Base-by-base conservation (phyloP, 1,140 invertebrate species). In the Saccostrea cuccullata region DNA sequence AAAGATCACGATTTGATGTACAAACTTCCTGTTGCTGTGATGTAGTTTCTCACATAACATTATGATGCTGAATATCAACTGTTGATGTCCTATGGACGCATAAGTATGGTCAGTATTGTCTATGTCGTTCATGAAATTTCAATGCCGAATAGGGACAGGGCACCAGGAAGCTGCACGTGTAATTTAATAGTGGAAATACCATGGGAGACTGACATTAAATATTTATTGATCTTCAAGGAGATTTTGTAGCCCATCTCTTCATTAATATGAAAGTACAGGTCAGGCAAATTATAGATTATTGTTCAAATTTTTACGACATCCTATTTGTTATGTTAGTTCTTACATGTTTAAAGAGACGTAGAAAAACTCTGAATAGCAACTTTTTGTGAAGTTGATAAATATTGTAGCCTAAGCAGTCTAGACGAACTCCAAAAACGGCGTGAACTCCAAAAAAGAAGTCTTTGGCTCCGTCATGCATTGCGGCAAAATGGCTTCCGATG, bases 11-110 rank as follows among this genome's bases (percentile, higher is more conserved):
- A 73, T 23, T 73, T 73, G 70, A 73, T 73, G 23, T 36, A 73
- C 26, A 73, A 73, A 73, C 70, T 73, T 73, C 70, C 70, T 73
- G 70, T 73, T 73, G 70, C 70, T 30, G 70, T 73, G 70, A 73
- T 73, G 70, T 23, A 73, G 70, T 30, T 47, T 73, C n/a, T 73
- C 70, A 73, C 70, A 73, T 73, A 73, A 73, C 70, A 73, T 73
- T 73, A 73, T 13, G 23, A 73, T 60, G 58, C 58, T 60, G 58
- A 60, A 26, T 73, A 73, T 73, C 70, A 73, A 30, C 70, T 73
- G 70, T 73, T 73, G 70, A 73, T 73, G 70, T 23, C 26, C 26
- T 36, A 2, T 30, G 30, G 23, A 30, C 13, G 70, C 3, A 26
- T 36, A 13, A 26, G 12, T 73, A 73, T 73, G 70, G 70, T 73